Conservation (phyloP, 2,888 invertebrate genomes). For the Ochropleura leucogaster region DNA sequence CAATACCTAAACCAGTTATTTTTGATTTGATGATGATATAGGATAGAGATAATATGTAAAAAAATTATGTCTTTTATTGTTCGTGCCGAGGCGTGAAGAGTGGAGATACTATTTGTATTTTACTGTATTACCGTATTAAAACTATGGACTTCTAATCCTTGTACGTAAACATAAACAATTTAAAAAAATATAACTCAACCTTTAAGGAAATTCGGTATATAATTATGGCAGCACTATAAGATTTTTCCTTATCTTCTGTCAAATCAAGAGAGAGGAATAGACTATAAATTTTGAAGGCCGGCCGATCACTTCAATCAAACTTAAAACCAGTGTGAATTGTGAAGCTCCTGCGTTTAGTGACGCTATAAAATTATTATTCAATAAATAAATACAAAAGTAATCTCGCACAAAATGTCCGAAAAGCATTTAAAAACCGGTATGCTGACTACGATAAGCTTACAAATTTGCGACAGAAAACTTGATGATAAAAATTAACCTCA, state of each 20-base stretch:
- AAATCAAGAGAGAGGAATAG: slow-evolving; percentile 1
- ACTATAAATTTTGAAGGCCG: slow-evolving; percentile 24
- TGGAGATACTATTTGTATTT: neutral
- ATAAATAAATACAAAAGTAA: slow-evolving; percentile 14
- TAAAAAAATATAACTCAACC: neutral
- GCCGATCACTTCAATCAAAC: slow-evolving; percentile 18
- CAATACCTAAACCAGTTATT: neutral
- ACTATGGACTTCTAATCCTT: neutral
- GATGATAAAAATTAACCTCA: slow-evolving; percentile 45
- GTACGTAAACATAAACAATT: neutral
- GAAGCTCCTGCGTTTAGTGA: neutral
- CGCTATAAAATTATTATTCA: neutral
- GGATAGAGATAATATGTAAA: too few relatives aligned
- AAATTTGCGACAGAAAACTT: neutral
- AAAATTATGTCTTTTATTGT: too few relatives aligned
- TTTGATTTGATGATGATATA: neutral
- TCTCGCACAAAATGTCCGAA: slow-evolving; percentile 77
- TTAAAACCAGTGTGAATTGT: slow-evolving; percentile 1
- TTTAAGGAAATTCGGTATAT: slow-evolving; percentile 1
- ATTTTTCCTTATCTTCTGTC: slow-evolving; percentile 8
- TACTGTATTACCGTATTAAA: neutral
- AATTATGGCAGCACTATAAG: slow-evolving; percentile 20
- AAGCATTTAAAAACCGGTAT: slow-evolving; percentile 87
- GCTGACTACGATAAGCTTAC: slow-evolving; percentile 16
- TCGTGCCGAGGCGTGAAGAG: neutral